Evolutionary conservation across 2,888 invertebrate genomes (phyloP).

Genomic region (Microplitis deprimator): DNA sequence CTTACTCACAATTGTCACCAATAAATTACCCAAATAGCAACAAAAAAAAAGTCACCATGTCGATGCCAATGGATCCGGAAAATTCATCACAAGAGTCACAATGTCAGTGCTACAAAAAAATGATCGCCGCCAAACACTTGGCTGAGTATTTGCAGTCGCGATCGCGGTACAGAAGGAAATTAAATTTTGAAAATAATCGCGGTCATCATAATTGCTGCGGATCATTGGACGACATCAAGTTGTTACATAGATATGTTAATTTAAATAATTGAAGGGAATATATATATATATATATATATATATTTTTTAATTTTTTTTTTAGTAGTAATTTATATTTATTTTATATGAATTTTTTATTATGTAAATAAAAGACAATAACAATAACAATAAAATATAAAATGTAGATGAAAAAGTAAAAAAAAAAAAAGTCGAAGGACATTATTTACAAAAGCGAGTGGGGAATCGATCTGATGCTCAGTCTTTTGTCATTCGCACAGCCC

Average conservation of each 20-base stretch:
- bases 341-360: neutral
- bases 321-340: neutral
- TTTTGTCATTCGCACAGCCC: conserved; percentile 47
- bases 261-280: no score
- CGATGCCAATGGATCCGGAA: neutral
- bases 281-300: no score
- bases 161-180: no score
- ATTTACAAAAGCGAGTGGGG: conserved; percentile 21
- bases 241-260: no score
- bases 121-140: conserved; percentile 24
- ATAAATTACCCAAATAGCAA: no score
- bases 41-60: no score
- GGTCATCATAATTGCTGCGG: no score
- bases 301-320: no score
- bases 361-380: neutral
- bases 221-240: no score
- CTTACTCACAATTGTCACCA: no score
- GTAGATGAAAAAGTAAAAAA: neutral
- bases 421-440: conserved; percentile 14
- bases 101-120: conserved; percentile 23
- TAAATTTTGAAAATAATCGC: neutral
- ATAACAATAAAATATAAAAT: neutral
- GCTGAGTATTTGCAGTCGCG: conserved; percentile 1
- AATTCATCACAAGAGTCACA: conserved; percentile 4
- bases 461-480: conserved; percentile 40